Conservation (phyloP, 2,888 invertebrate genomes). For the Cynaeus angustus region DNA sequence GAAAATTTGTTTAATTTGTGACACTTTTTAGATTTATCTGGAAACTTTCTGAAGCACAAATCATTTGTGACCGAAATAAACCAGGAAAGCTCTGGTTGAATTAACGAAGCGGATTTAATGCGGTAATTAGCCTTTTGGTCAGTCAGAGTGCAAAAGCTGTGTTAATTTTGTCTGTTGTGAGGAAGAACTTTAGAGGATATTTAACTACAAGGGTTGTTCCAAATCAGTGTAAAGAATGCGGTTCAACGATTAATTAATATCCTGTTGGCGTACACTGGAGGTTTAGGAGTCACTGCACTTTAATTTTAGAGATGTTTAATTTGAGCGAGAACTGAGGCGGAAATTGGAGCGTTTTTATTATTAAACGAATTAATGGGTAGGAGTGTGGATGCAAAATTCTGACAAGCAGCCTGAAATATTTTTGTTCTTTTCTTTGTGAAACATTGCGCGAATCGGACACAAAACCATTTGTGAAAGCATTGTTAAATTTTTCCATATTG, state of each 20-base stretch:
- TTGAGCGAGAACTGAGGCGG: background rate
- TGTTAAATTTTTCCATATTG: background rate
- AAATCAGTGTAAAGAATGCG: background rate
- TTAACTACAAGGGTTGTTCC: conserved; percentile 5
- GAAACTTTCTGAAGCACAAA: background rate
- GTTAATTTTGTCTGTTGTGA: conserved; percentile 10
- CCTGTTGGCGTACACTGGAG: background rate
- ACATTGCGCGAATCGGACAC: too few relatives aligned
- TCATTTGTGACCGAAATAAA: background rate
- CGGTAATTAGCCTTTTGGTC: conserved; percentile 14
- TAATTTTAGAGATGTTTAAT: conserved; percentile 1
- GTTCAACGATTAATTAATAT: conserved; percentile 4
- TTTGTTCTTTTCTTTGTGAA: too few relatives aligned
- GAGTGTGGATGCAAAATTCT: too few relatives aligned
- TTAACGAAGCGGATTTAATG: conserved; percentile 15
- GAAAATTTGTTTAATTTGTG: too few relatives aligned
- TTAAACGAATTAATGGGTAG: too few relatives aligned
- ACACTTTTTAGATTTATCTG: too few relatives aligned
- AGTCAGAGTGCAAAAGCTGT: conserved; percentile 14
- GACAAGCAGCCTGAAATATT: too few relatives aligned
- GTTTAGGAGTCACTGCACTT: background rate
- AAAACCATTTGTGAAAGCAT: background rate
- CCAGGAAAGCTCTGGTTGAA: conserved; percentile 9
- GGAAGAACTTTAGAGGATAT: background rate
- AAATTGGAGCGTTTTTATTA: background rate